Conservation (phyloP, 2,113 vertebrate species). For the zebrafish (Danio rerio) region DNA sequence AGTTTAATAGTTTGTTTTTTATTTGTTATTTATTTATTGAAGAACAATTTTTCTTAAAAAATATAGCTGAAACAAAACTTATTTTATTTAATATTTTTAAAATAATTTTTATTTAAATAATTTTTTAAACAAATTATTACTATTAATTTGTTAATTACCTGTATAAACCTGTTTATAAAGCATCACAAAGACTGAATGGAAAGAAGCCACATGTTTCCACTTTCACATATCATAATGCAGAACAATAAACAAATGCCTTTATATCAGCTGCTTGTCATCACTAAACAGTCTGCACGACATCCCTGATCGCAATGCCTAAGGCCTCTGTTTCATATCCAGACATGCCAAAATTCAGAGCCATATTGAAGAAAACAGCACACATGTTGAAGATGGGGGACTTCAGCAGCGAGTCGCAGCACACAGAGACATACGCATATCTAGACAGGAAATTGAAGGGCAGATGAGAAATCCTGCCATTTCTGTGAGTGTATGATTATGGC, state of each 20-base stretch:
- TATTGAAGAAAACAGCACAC: constrained; percentile 13
- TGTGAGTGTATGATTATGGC: constrained; percentile 56
- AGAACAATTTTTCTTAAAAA: too few relatives aligned
- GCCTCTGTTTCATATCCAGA: constrained; percentile 22
- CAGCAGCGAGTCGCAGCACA: not conserved
- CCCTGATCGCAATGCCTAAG: not conserved
- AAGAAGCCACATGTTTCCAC: not conserved
- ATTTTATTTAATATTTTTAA: too few relatives aligned
- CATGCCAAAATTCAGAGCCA: constrained; percentile 1
- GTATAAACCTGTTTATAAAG: too few relatives aligned
- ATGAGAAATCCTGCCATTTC: constrained; percentile 57
- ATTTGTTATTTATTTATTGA: too few relatives aligned
- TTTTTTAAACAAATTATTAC: too few relatives aligned
- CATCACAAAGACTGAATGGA: not conserved
- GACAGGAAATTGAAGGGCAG: constrained; percentile 47
- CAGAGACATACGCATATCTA: not conserved
- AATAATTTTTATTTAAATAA: too few relatives aligned
- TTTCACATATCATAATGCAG: not conserved
- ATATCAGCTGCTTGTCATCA: not conserved
- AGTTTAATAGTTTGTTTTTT: too few relatives aligned
- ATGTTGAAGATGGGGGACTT: constrained; percentile 2
- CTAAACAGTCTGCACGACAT: not conserved
- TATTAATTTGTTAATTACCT: too few relatives aligned
- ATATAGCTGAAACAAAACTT: too few relatives aligned
- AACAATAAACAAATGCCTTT: not conserved